These are phyloP conservation scores for Aspidiotus destructor DNA, from an alignment of 2,888 invertebrate species.

Conservation along the genomic window DNA sequence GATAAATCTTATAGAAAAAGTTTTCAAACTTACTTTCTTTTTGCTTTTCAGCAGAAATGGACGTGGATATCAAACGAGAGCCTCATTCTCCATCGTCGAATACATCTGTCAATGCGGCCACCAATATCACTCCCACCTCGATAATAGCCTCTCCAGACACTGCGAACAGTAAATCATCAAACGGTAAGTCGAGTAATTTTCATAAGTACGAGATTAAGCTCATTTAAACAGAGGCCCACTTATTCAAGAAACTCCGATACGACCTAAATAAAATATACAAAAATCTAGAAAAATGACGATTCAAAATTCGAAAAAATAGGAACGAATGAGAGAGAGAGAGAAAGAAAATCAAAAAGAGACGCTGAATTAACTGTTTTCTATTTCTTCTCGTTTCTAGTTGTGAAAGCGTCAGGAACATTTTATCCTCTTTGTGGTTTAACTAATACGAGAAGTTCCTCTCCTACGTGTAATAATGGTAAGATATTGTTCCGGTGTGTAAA, in stretches of 20 bases:
- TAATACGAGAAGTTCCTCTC: conserved; percentile 39
- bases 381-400: conserved; percentile 56
- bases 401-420: conserved; percentile 86
- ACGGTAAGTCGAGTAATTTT: conserved; percentile 12
- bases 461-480: conserved; percentile 30
- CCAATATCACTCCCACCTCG: conserved; percentile 12
- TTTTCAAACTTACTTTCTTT: background rate
- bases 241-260: too few species aligned
- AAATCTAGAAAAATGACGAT: too few species aligned
- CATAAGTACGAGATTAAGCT: too few species aligned
- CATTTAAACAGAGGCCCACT: too few species aligned
- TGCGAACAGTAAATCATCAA: conserved; percentile 12
- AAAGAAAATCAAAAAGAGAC: background rate
- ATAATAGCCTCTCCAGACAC: conserved; percentile 11
- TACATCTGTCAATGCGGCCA: background rate
- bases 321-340: background rate
- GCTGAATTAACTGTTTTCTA: background rate
- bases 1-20: too few species aligned
- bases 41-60: conserved; percentile 22
- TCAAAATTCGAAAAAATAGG: too few species aligned
- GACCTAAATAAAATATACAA: too few species aligned
- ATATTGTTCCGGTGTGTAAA: conserved; percentile 1
- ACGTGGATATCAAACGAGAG: conserved; percentile 19
- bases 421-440: conserved; percentile 66
- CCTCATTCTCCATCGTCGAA: conserved; percentile 3